Evolutionary conservation across 2,797 vertebrate species (phyloP).

Genomic region (Cyclura pinguis): DNA sequence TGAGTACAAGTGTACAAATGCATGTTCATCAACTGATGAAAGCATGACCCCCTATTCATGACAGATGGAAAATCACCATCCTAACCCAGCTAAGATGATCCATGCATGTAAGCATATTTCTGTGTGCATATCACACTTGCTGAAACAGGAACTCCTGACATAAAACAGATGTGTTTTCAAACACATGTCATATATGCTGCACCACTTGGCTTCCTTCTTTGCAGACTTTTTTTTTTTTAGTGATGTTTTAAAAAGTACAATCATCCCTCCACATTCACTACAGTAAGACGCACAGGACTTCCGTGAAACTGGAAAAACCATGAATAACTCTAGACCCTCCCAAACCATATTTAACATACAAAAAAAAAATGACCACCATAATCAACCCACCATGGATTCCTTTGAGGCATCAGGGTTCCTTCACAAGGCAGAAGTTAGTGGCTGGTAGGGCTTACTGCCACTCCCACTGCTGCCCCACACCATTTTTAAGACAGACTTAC

Average conservation of each 20-base stretch:
- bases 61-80: neutral
- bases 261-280: neutral
- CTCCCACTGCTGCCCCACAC: too few relatives aligned
- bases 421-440: too few relatives aligned
- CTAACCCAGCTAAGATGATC: neutral
- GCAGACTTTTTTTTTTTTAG: neutral
- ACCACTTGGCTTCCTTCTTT: neutral
- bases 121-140: neutral
- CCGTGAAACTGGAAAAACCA: too few relatives aligned
- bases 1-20: neutral
- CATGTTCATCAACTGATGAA: conserved; percentile 8
- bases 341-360: too few relatives aligned
- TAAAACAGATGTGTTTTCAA: neutral
- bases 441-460: too few relatives aligned
- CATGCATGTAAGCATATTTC: neutral
- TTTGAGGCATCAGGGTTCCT: too few relatives aligned
- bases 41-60: neutral
- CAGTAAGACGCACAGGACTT: too few relatives aligned
- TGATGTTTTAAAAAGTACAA: neutral
- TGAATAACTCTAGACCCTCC: too few relatives aligned
- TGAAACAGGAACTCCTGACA: neutral
- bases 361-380: too few relatives aligned
- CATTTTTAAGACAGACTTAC: too few relatives aligned
- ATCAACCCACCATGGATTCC: too few relatives aligned
- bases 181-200: neutral